Base-by-base conservation (phyloP, 1,140 invertebrate species). In the Meloidogyne exigua region DNA sequence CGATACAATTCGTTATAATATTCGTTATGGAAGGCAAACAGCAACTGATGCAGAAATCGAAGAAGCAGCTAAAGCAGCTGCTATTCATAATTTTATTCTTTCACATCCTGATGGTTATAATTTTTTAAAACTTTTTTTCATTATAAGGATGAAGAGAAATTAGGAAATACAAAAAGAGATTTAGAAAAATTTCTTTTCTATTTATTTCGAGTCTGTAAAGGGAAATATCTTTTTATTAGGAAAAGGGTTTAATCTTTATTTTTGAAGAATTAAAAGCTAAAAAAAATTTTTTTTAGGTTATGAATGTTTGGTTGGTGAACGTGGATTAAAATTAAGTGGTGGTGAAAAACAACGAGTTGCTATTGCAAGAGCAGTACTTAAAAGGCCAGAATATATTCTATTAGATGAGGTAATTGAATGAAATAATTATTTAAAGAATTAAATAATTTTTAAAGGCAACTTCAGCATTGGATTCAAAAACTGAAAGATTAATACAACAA, bases 341-440 rank as follows among this genome's bases (percentile, higher is more conserved):
- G 94, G 94, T 23, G 94, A 96, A 86, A 96, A 96, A 80, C 95
- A 96, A 87, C 90, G 95, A 81, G 93, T 96, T 68, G 95, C 94
- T 0, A 96, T 96, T 77, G 93, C 94, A 0, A 88, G 95, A 76
- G 95, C 94, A 0, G 90, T 96, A 21, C 89, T 96, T 10, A 96
- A 96, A 88, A 90, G 92, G 13, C 94, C 94, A 1, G 87, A 91
- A n/a, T 92, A 95, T 72, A 92, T 96, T 62, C 88, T 96, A 13
- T 88, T 96, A 0, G 94, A 96, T 87, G 95, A 96, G 89, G 94
- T 83, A 15, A 18, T 76, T 62, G 7, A 57, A 57, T 4, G 15
- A 9, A 9, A 9, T 57, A n/a, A n/a, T 15, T n/a, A 57, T 57
- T 57, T 57, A 68, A 63, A 18, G n/a, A n/a, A n/a, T n/a, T n/a